Evolutionary conservation across 2,888 invertebrate genomes (phyloP).

Genomic region (Cabera pusaria): DNA sequence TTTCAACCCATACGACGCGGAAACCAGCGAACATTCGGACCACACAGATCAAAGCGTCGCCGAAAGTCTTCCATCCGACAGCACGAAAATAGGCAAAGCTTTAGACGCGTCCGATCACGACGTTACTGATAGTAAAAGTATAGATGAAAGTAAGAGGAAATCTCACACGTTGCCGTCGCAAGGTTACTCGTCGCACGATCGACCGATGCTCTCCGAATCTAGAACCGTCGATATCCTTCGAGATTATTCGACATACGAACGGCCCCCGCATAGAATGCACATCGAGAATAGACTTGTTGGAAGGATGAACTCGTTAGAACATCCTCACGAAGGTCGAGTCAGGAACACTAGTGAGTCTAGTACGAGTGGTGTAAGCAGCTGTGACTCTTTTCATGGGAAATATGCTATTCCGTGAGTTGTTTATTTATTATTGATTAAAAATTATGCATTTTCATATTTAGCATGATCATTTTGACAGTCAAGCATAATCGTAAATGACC

Average conservation of each 20-base stretch:
- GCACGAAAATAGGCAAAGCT: slow-evolving; percentile 48
- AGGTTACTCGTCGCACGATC: slow-evolving; percentile 81
- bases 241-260: slow-evolving; percentile 64
- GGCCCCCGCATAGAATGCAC: slow-evolving; percentile 50
- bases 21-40: slow-evolving; percentile 73
- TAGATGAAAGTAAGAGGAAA: slow-evolving; percentile 63
- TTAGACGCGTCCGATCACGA: slow-evolving; percentile 60
- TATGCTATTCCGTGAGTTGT: slow-evolving; percentile 82
- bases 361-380: slow-evolving; percentile 92
- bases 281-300: slow-evolving; percentile 57
- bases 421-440: no score
- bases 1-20: slow-evolving; percentile 60
- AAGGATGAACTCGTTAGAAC: slow-evolving; percentile 70
- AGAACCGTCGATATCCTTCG: slow-evolving; percentile 85
- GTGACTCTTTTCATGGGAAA: slow-evolving; percentile 88
- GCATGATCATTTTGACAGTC: no score
- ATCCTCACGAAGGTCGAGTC: slow-evolving; percentile 68
- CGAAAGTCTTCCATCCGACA: slow-evolving; percentile 69
- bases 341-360: slow-evolving; percentile 87
- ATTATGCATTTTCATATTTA: no score
- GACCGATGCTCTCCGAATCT: slow-evolving; percentile 87
- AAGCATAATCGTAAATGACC: no score
- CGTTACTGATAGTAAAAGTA: slow-evolving; percentile 52
- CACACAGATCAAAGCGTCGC: slow-evolving; percentile 74
- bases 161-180: slow-evolving; percentile 84